Evolutionary conservation across 2,797 vertebrate genomes (phyloP).

Genomic region (Neosalanx taihuensis): DNA sequence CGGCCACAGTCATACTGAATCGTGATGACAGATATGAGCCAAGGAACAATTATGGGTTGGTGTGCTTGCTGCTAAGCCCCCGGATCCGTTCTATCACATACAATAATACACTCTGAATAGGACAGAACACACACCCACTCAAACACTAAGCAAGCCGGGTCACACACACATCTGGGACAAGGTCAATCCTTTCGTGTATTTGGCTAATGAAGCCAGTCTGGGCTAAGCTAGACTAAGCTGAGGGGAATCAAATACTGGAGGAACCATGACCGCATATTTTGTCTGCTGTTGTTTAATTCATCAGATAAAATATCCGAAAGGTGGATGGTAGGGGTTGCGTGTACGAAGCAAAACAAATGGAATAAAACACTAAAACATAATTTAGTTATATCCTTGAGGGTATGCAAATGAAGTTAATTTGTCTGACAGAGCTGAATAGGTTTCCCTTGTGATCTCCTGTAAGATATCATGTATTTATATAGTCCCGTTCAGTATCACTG

Average conservation of each 20-base stretch:
- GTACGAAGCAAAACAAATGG: slow-evolving; percentile 44
- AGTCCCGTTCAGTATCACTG: slow-evolving; percentile 45
- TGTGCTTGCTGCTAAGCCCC: slow-evolving; percentile 53
- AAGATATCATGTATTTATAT: slow-evolving; percentile 42
- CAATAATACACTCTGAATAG: slow-evolving; percentile 34
- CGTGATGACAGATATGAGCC: slow-evolving; percentile 63
- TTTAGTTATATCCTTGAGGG: slow-evolving; percentile 47
- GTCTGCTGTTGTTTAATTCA: slow-evolving; percentile 47
- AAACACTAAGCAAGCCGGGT: background rate
- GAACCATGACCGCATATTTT: slow-evolving; percentile 3
- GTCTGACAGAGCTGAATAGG: slow-evolving; percentile 36
- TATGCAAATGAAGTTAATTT: slow-evolving; percentile 40
- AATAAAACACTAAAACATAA: slow-evolving; percentile 45
- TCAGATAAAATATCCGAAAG: slow-evolving; percentile 40
- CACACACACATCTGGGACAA: slow-evolving; percentile 8
- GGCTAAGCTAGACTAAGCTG: slow-evolving; percentile 18
- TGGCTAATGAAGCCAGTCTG: slow-evolving; percentile 22
- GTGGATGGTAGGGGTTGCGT: slow-evolving; percentile 27
- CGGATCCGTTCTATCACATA: slow-evolving; percentile 21
- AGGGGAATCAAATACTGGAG: slow-evolving; percentile 28
- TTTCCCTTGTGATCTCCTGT: slow-evolving; percentile 42
- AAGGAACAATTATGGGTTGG: slow-evolving; percentile 62
- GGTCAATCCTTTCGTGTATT: slow-evolving; percentile 23
- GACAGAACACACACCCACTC: slow-evolving; percentile 16
- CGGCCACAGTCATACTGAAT: slow-evolving; percentile 56